Evolutionary conservation across 2,113 vertebrate species (phyloP), one percentile per base, ranked within the genome.

Genomic region (Leucoraja erinaceus): DNA sequence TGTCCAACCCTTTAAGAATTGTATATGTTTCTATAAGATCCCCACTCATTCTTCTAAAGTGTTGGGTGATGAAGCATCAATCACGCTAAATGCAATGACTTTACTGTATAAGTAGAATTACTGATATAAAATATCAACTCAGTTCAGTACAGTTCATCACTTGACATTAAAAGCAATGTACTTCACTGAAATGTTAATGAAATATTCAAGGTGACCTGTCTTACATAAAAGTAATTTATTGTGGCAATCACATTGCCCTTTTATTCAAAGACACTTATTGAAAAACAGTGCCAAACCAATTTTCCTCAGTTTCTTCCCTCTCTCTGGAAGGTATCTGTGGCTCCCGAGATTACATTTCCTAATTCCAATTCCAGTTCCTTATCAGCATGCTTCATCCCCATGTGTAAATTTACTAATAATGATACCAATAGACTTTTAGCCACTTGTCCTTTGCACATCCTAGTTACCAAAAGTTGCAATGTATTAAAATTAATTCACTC

Each of bases 131-230:
- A 63, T 14, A 63, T 63, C 28, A 63, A 16, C 83, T 18, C 28
- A 63, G 4, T 88, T 31, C 33, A 61, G 0, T 63, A 16, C 59
- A 88, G 56, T 56, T 86, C 59, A n/a, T 11, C 47, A 56, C 9
- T 10, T 12, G 9, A 61, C 22, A n/a, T 61, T 84, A 84, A 84
- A 84, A n/a, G 56, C 25, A n/a, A 22, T 16, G 54, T 61, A 59
- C 28, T 59, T 61, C 25, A n/a, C 25, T 84, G n/a, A 88, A 31
- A 31, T 6, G 4, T 0, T 1, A 86, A n/a, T 86, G 28, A 16
- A 86, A 31, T 86, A 86, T n/a, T 86, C 83, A 63, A 86, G 61
- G 81, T 61, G 59, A 18, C 28, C 59, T 88, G 59, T 61, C 83
- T 16, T 88, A 31, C 14, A 31, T 59, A 31, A 31, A 18, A 88